Percentiles rank a stretch among this genome's conserved stretches.
Evolutionary conservation across 2,113 vertebrate genomes (phyloP).

Genomic region (Anoura caudifer): DNA sequence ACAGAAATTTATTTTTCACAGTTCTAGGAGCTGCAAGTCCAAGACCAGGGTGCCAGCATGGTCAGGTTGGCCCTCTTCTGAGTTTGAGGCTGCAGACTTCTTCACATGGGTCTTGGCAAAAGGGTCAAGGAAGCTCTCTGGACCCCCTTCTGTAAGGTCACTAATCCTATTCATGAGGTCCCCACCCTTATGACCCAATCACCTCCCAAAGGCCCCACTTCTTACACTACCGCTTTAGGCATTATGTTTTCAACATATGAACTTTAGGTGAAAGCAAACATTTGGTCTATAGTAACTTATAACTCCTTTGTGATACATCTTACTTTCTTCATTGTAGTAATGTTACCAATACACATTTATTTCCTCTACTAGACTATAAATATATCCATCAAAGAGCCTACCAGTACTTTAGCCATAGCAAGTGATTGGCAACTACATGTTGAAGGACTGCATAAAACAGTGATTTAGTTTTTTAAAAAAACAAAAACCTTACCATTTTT

Average conservation of each 20-base stretch:
- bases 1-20: background rate
- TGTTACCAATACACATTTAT: background rate
- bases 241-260: background rate
- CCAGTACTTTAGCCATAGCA: background rate
- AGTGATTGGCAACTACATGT: background rate
- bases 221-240: background rate
- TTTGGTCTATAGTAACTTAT: background rate
- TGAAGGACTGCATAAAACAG: background rate
- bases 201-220: background rate
- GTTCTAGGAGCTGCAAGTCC: background rate
- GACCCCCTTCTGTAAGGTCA: background rate
- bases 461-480: background rate
- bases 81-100: background rate
- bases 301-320: background rate
- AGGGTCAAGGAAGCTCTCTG: background rate
- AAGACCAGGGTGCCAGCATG: background rate
- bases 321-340: background rate
- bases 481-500: background rate
- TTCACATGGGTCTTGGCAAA: background rate
- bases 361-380: background rate
- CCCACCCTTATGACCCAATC: background rate
- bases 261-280: background rate
- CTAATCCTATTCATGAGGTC: background rate
- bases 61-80: background rate
- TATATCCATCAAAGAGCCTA: background rate